Conservation (phyloP, 2,797 vertebrate species). For the Enteromius trimaculatus region DNA sequence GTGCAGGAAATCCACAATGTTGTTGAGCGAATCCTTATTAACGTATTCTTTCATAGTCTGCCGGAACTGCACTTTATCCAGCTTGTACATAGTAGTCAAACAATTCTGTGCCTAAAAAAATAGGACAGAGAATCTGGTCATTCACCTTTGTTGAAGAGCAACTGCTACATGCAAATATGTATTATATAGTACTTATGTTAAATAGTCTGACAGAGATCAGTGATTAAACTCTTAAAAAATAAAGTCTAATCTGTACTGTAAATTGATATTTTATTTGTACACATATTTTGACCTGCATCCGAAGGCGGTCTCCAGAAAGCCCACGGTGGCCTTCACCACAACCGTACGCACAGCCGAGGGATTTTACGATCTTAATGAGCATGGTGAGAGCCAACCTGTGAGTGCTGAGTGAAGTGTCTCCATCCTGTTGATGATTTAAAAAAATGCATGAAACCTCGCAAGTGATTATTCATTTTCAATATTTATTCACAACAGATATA, state of each 20-base stretch:
- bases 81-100: constrained; percentile 94
- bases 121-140: constrained; percentile 36
- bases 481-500: not conserved
- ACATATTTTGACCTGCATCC: constrained; percentile 85
- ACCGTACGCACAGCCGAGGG: constrained; percentile 95
- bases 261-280: not conserved
- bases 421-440: constrained; percentile 71
- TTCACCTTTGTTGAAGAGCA: not conserved
- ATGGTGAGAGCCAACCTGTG: constrained; percentile 95
- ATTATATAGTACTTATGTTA: not conserved
- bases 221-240: not conserved
- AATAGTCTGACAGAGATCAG: not conserved
- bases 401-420: constrained; percentile 83
- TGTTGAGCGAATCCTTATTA: constrained; percentile 98
- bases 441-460: not conserved
- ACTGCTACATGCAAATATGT: not conserved
- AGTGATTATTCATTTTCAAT: not conserved
- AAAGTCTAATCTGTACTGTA: not conserved
- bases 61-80: constrained; percentile 97
- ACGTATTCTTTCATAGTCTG: constrained; percentile 99
- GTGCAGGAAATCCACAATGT: constrained; percentile 99
- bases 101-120: constrained; percentile 91
- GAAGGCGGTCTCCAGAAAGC: constrained; percentile 94
- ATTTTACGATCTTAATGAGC: constrained; percentile 99
- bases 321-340: constrained; percentile 98